Base-by-base conservation (phyloP, 1,140 invertebrate genomes). In the Eriocheir sinensis region DNA sequence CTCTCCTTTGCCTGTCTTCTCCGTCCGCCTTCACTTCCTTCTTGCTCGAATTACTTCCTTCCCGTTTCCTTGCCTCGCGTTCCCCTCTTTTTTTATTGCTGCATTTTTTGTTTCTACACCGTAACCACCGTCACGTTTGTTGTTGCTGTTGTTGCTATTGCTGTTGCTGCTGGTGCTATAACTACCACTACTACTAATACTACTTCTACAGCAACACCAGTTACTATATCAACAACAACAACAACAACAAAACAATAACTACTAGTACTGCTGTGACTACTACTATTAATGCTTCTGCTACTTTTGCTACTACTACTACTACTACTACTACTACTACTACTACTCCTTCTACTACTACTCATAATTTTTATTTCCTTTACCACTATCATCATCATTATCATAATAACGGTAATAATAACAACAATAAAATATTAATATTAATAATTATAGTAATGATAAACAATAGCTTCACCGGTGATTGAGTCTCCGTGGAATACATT, bases 1-100 rank as follows among this genome's bases (percentile, higher is more conserved):
- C 8, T 72, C 60, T 12, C 60, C 60, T 72, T 72, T 72, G 60
- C 60, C 27, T 72, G 60, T 72, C 60, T n/a, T 72, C 60, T 72
- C n/a, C 27, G n/a, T 72, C 60, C 60, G n/a, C 60, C n/a, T 72
- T n/a, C 60, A n/a, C n/a, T 72, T 72, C 60, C 60, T 72, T 72
- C 27, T 21, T 21, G 12, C 27, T 72, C 60, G 60, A 72, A 72
- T 72, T 72, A 72, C 60, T 72, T 72, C 60, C 60, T 72, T n/a
- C 60, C 8, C 27, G 60, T 72, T 72, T 72, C 60, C 60, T 72
- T 72, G 27, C 60, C 21, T 21, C 60, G 27, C 60, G 60, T 72
- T n/a, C n/a, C 60, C 21, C 60, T 48, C 60, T 21, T 72, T 72
- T n/a, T 21, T 72, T n/a, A n/a, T n/a, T 4, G 21, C 60, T 72